Base-by-base conservation (phyloP, 2,888 invertebrate genomes). In the Chelonus formosanus region DNA sequence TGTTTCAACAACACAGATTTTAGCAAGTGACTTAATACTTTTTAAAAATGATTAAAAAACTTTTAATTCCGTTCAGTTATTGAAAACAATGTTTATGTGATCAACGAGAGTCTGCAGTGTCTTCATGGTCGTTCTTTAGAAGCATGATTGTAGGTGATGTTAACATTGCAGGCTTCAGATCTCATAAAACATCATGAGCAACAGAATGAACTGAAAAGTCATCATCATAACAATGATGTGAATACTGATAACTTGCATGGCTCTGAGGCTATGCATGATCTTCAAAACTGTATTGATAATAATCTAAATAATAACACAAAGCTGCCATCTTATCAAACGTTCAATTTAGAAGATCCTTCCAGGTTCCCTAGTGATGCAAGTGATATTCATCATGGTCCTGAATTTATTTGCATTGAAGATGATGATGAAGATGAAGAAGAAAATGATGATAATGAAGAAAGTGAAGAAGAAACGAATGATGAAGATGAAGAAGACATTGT, bases 321-420 rank as follows among this genome's bases (percentile, higher is more conserved):
- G 20, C 40, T 10, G 6, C 53, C 5, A 31, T 10, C 34, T 40
- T 52, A 4, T n/a, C 7, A 34, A 20, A 20, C n/a, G 40, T 47
- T 7, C 47, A 56, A 40, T 32, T 45, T 36, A 10, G 45, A 45
- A 0, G 31, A 36, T 8, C 56, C 53, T 32, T 8, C 44, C 48
- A 36, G 20, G 52, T 47, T 36, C n/a, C 45, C 71, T 50, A 73
- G 72, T 63, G 71, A 73, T 67, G 75, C 76, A 69, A 78, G 79
- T 70, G 77, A 78, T 59, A 59, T 72, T 61, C 75, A 77, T 34
- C 69, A 73, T 57, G 68, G 71, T 32, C 48, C 54, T 31, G 63
- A 20, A 20, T 20, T 63, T 10, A 45, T 60, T 3, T 67, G 70
- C 58, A 64, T 65, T 59, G 2, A 59, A 70, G 32, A 57, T 53